Base-by-base conservation (phyloP, 2,113 vertebrate species). In the Eurystomus gularis region DNA sequence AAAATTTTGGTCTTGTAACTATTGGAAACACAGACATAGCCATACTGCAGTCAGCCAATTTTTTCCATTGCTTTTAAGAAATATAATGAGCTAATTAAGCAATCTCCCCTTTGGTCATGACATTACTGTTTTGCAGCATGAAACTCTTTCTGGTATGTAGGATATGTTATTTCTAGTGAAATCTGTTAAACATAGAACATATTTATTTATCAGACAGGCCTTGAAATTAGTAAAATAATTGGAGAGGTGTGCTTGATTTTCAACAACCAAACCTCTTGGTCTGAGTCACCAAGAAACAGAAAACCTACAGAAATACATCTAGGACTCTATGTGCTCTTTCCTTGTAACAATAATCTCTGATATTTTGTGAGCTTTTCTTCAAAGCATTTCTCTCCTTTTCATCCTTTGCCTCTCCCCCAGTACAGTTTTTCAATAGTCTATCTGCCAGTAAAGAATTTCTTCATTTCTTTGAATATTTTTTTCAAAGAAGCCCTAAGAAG, bases 1-100 rank as follows among this genome's bases (percentile, higher is more conserved):
- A 21, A 23, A 40, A 8, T 14, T 57, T 66, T 82, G 19, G 18
- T 78, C 78, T 76, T 83, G 85, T 95, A 95, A 83, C 90, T 93
- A 71, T 93, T 90, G 79, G 90, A 94, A 96, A 94, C 62, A 37
- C 35, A 80, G 55, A 15, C 71, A 81, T 18, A 89, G 40, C 24
- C 64, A 55, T 35, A 54, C 66, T 77, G 55, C 66, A 85, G 42
- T 20, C 46, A 92, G 92, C 44, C 91, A 13, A 40, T 54, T 66
- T 91, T 61, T 88, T 75, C 44, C 49, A 42, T 54, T 78, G 54
- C 71, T 77, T 85, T 58, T 58, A 66, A 94, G 79, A 85, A 75
- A 86, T 82, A 77, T 82, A 60, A 85, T 35, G 49, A 90, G 66
- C 87, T 84, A 90, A 93, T 94, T 80, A 93, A 88, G 71, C 86